Evolutionary conservation across 2,113 vertebrate genomes (phyloP).

Genomic region (Brachionichthys hirsutus): DNA sequence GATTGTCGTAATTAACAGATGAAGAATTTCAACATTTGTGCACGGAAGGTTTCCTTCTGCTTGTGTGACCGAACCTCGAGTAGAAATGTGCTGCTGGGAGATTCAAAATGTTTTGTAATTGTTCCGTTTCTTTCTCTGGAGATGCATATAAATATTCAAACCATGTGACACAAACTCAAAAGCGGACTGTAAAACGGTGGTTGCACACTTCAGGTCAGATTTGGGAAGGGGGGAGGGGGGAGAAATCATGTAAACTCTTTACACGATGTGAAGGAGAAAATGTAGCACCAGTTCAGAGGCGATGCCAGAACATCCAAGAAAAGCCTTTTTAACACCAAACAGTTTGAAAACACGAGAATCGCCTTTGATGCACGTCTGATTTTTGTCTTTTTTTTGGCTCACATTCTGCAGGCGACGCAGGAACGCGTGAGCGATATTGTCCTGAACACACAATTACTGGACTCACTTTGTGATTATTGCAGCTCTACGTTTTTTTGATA

Average conservation of each 20-base stretch:
- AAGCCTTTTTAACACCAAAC: conserved; percentile 38
- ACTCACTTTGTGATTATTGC: conserved; percentile 74
- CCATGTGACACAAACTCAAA: conserved; percentile 6
- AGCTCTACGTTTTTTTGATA: conserved; percentile 64
- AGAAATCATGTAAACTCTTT: conserved; percentile 49
- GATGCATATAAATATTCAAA: conserved; percentile 5
- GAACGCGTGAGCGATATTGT: conserved; percentile 44
- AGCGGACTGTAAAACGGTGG: conserved; percentile 18
- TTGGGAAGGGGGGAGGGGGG: neutral
- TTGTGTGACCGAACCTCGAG: conserved; percentile 21
- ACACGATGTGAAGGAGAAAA: conserved; percentile 50
- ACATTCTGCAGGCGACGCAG: conserved; percentile 47
- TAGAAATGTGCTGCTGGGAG: conserved; percentile 39
- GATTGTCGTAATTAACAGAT: conserved; percentile 67
- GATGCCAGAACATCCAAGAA: conserved; percentile 33
- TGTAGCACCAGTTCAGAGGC: conserved; percentile 73
- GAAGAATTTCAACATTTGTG: conserved; percentile 31
- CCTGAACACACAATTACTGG: conserved; percentile 68
- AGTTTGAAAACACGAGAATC: conserved; percentile 44
- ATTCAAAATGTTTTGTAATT: neutral
- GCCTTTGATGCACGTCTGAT: conserved; percentile 20
- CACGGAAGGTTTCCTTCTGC: conserved; percentile 22
- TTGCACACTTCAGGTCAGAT: conserved; percentile 31
- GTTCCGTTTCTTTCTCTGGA: neutral
- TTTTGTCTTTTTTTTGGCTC: conserved; percentile 25